Percentiles rank a stretch among this genome's conserved stretches.
phyloP scores from a whole-genome alignment of 1,140 invertebrate genomes.

The Akabosia matsudoensis region DNA sequence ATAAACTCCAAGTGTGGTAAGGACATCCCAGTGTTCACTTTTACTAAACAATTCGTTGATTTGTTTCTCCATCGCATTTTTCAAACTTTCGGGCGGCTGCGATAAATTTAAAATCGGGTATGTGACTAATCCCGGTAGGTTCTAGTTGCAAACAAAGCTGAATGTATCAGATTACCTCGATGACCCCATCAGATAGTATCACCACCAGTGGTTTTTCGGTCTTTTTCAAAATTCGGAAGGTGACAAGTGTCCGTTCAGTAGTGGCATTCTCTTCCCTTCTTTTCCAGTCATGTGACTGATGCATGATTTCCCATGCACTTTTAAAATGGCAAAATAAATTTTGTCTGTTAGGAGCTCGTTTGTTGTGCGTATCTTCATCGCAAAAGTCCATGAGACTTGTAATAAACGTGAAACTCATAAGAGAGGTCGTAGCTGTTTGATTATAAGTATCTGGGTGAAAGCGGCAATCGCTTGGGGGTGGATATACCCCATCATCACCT shows the following conservation, averaged over 20 bases:
- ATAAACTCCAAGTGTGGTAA: neutral
- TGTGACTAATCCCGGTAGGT: neutral
- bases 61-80: neutral
- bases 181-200: constrained; percentile 24
- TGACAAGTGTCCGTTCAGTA: neutral
- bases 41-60: neutral
- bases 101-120: neutral
- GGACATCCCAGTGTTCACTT: neutral
- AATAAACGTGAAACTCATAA: constrained; percentile 41
- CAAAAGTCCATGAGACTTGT: constrained; percentile 49
- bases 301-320: constrained; percentile 53
- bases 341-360: constrained; percentile 51
- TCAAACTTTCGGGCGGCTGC: neutral
- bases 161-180: neutral
- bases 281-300: constrained; percentile 51
- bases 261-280: neutral
- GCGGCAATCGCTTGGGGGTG: constrained; percentile 26
- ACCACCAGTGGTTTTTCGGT: neutral
- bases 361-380: constrained; percentile 51
- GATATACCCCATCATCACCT: neutral
- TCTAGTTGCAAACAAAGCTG: no score
- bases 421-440: constrained; percentile 33
- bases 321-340: constrained; percentile 52
- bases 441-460: constrained; percentile 28
- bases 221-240: neutral